phyloP scores from a whole-genome alignment of 2,113 vertebrate species.

The Recurvirostra avosetta region DNA sequence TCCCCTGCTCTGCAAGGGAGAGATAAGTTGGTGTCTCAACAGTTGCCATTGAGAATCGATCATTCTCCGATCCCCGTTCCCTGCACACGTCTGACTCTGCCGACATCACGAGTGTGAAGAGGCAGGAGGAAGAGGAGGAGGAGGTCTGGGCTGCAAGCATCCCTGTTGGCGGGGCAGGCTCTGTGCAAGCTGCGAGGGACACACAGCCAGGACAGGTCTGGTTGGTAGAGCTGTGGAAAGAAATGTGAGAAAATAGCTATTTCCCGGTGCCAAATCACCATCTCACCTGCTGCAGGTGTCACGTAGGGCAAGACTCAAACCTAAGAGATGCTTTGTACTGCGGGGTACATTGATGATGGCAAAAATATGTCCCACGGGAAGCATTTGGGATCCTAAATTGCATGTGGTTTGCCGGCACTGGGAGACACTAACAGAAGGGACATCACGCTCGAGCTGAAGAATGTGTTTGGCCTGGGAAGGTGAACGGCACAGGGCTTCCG shows the following conservation, averaged over 20 bases:
- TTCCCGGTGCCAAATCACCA: not conserved
- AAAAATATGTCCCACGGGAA: not conserved
- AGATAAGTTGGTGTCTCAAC: not conserved
- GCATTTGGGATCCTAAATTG: not conserved
- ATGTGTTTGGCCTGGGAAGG: not conserved
- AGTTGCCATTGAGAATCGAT: not conserved
- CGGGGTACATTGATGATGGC: not conserved
- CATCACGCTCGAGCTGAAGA: not conserved
- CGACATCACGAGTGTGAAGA: fast-evolving
- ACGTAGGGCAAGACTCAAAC: not conserved
- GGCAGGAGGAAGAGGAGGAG: not conserved
- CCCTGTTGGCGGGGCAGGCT: not conserved
- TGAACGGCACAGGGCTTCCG: not conserved
- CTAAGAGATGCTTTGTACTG: not conserved
- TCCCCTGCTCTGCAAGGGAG: not conserved
- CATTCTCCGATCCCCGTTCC: not conserved
- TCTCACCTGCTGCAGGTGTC: not conserved
- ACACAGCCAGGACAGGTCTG: not conserved
- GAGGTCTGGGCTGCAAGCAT: not conserved
- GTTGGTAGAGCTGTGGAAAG: not conserved
- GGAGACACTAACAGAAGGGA: not conserved
- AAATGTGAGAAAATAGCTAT: not conserved
- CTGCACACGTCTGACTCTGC: fast-evolving
- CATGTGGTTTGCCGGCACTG: not conserved
- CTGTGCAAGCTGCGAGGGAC: not conserved